Conservation (phyloP, 2,113 vertebrate species). For the Callithrix jacchus region DNA sequence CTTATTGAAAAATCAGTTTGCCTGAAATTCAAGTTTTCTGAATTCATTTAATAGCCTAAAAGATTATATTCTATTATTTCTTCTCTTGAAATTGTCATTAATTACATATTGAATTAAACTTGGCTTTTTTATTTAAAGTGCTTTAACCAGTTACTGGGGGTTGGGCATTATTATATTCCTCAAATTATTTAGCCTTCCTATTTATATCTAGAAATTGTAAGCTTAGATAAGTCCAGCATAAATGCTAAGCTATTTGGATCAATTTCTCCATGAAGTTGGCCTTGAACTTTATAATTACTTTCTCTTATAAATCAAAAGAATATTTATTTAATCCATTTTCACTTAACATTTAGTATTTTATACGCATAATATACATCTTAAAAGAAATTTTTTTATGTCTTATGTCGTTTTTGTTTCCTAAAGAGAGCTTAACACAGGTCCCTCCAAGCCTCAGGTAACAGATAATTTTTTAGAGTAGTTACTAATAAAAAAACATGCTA, state of each 20-base stretch:
- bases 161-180: neutral
- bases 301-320: neutral
- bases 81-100: neutral
- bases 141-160: slow-evolving; percentile 1
- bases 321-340: neutral
- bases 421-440: neutral
- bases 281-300: neutral
- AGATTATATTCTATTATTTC: neutral
- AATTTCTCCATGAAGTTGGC: neutral
- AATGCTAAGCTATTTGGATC: neutral
- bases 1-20: neutral
- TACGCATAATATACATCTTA: neutral
- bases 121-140: neutral
- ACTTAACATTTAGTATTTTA: neutral
- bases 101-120: neutral
- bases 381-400: neutral
- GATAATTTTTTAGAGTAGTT: neutral
- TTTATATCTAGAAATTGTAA: neutral
- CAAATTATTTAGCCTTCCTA: neutral
- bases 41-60: neutral
- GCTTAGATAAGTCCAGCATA: neutral
- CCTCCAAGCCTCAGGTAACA: neutral
- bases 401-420: neutral
- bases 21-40: neutral
- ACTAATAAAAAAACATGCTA: neutral